These are phyloP conservation scores for Pteronotus mesoamericanus DNA, from an alignment of 2,797 vertebrate genomes.

Conservation along the genomic window DNA sequence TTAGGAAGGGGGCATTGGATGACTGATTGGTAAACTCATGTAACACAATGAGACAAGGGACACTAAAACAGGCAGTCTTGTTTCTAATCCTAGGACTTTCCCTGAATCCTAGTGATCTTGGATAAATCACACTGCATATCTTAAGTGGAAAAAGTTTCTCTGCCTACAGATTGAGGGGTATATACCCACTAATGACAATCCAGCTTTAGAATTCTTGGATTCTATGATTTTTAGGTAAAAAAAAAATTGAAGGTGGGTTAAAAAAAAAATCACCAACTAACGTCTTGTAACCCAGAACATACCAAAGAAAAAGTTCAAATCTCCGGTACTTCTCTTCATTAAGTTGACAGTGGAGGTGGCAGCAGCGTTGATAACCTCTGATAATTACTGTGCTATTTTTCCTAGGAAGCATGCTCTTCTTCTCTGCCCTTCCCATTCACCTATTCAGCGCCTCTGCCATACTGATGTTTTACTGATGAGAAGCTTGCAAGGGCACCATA, in stretches of 20 bases:
- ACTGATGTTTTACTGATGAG: background rate
- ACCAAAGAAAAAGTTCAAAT: background rate
- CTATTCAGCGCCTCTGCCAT: background rate
- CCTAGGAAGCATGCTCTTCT: fast-evolving
- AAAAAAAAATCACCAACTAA: background rate
- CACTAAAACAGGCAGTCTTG: background rate
- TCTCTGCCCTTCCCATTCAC: background rate
- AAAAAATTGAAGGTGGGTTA: background rate
- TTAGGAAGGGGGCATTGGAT: background rate
- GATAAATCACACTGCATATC: background rate
- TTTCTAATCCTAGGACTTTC: background rate
- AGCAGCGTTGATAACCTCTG: background rate
- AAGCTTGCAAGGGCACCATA: background rate
- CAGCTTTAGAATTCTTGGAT: background rate
- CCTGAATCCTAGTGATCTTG: background rate
- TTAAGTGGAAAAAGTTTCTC: background rate
- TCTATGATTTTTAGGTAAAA: background rate
- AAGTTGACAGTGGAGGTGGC: background rate
- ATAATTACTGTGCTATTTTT: background rate
- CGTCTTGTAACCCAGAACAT: background rate
- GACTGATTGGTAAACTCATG: background rate
- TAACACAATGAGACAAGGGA: background rate
- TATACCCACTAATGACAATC: background rate
- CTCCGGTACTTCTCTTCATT: background rate
- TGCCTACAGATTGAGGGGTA: background rate